Base-by-base conservation (phyloP, 2,113 vertebrate genomes). In the Halichoeres trimaculatus region DNA sequence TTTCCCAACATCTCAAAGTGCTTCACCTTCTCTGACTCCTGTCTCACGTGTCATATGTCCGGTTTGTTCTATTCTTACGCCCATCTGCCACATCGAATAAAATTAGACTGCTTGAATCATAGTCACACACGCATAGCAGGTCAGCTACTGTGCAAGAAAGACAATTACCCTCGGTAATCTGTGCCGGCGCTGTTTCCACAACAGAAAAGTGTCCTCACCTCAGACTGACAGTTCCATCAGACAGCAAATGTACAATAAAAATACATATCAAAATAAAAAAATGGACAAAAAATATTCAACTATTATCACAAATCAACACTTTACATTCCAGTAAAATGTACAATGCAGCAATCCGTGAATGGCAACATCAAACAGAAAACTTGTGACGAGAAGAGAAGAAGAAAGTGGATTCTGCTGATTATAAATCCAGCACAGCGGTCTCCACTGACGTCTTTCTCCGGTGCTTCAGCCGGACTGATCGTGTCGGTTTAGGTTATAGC, bases 311-410 rank as follows among this genome's bases (percentile, higher is more conserved):
- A 85, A 91, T 82, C 47, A 92, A 89, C 89, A 93, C 90, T 90
- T 93, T 92, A 94, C 92, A 94, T 93, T 93, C 91, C 92, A 93
- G 91, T 93, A 92, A 94, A 92, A 93, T 93, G 92, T 93, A 92
- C 92, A 93, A 87, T 86, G 88, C 89, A 92, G 87, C 87, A 89
- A 93, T 76, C 76, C 77, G 84, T 90, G 84, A 89, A 91, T 92
- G 92, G 86, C 86, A 91, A 94, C 83, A 79, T 85, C 74, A 82
- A 89, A 90, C 69, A 83, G 74, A 83, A 87, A 89, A 86, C 80
- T 26, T 79, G 70, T 82, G 81, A 85, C 30, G 57, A 80, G 20
- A 20, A 74, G 64, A 61, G 20, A 20, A 74, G 64, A 61, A 43
- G 70, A 60, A 67, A 51, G 58, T 64, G 9, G 48, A 57, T 69